Evolutionary conservation across 2,113 vertebrate species (phyloP), one percentile per base, ranked within the genome.

Genomic region (Megaceryle maxima): DNA sequence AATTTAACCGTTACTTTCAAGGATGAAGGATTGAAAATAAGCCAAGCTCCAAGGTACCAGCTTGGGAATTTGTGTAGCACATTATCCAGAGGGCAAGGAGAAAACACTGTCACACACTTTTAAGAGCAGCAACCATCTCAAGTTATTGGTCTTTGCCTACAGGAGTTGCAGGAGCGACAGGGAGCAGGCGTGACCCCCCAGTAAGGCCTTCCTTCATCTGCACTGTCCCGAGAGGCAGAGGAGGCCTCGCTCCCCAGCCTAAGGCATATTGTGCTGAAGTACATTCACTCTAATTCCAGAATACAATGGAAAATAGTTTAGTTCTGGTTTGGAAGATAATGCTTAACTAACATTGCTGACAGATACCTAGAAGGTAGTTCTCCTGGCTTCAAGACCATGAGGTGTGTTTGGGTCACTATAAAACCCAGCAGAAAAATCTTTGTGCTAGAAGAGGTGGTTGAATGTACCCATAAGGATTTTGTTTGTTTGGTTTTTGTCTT

Each of bases 161-260:
- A 63, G 26, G 26, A 43, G 25, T 31, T 87, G 25, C 7, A 13
- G 13, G 35, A 22, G 37, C 55, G 33, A 74, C 25, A n/a, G 39
- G 4, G 22, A 67, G 29, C 41, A 67, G 41, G 33, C 0, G 0
- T 64, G 68, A 55, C 8, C 12, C 28, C 25, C 4, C 9, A 59
- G 2, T 5, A 53, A 81, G 50, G 7, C 33, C 11, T 43, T 56
- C 63, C 60, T 87, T 83, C 41, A 35, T 28, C 57, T 80, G 0
- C 28, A 21, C 24, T 67, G 44, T 35, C 46, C 44, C 14, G 4
- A 39, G 33, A 31, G 87, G 35, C 39, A 87, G 8, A 19, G 37
- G 25, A 22, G 33, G 11, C 24, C 44, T 69, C 55, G 24, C 41
- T 72, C 18, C 41, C 31, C n/a, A 7, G 4, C 50, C 66, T 35